Base-by-base conservation (phyloP, 2,113 vertebrate genomes). In the Thamnaconus septentrionalis region DNA sequence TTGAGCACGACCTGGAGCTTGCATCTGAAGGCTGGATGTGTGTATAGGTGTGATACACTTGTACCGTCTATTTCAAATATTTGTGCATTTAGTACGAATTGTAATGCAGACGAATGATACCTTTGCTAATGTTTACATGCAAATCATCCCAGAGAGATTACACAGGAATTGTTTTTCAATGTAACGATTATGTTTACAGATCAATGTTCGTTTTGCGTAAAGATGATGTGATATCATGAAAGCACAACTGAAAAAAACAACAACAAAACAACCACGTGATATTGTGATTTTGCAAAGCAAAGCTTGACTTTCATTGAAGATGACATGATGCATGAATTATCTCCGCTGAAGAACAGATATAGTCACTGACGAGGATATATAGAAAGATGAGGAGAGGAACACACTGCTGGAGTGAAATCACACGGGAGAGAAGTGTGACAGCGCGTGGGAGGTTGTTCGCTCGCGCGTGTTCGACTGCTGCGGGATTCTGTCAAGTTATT, bases 81-180 rank as follows among this genome's bases (percentile, higher is more conserved):
- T 31, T 31, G 18, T 31, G 18, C 18, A 31, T 31, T 31, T 31
- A 31, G 1, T 31, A 31, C 18, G 18, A 31, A 31, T 31, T 31
- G 18, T 31, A 31, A 31, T 31, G 18, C 18, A 31, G 18, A 31
- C 18, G 18, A 31, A 31, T 31, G 18, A 31, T 31, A 31, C 18
- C 18, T 31, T 31, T 31, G 18, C 18, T 1, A 57, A 71, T 66
- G 81, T 87, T 87, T 84, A 85, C 78, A 84, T 65, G 58, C 62
- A 48, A 77, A 50, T 31, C 45, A 72, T 56, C 41, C 53, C n/a
- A 31, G 61, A 56, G 54, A 69, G 48, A 75, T 67, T 70, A 46
- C 6, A 59, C 62, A 53, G 2, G n/a, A 9, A n/a, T n/a, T 50
- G 4, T 5, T 50, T 50, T 61, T 58, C 60, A 66, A 43, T 49